Conservation (phyloP, 2,888 invertebrate species). For the Parasteatoda lunata region DNA sequence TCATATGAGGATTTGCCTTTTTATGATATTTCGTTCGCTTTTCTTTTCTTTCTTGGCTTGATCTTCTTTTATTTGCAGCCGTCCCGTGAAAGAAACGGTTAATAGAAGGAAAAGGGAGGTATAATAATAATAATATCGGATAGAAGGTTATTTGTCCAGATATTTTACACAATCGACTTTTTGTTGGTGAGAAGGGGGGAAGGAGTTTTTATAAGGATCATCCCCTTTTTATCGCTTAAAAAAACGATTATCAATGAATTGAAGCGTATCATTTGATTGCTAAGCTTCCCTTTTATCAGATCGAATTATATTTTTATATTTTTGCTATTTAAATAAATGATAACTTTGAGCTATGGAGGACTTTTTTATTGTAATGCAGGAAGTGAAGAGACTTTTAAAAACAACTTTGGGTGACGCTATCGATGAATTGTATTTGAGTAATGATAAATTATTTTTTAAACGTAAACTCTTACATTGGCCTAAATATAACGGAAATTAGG, state of each 20-base stretch:
- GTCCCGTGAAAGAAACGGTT: constrained; percentile 35
- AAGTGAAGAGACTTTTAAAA: constrained; percentile 18
- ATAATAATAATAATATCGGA: constrained; percentile 21
- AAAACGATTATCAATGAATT: constrained; percentile 52
- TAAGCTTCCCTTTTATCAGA: constrained; percentile 29
- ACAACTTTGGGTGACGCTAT: constrained; percentile 1
- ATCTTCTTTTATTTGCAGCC: constrained; percentile 31
- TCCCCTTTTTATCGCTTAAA: constrained; percentile 16
- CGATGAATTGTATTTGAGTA: background rate
- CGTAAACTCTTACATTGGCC: no score
- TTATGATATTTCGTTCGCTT: constrained; percentile 23
- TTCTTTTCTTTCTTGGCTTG: constrained; percentile 48
- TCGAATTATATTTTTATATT: constrained; percentile 28
- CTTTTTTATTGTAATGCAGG: constrained; percentile 12
- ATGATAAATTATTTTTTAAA: no score
- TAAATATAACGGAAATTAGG: no score
- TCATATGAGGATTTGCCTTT: constrained; percentile 44
- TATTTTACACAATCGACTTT: constrained; percentile 54
- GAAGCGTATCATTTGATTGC: constrained; percentile 67
- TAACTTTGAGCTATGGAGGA: constrained; percentile 28
- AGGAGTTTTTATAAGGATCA: constrained; percentile 26
- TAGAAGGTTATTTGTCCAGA: constrained; percentile 62
- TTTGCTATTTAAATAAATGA: constrained; percentile 44
- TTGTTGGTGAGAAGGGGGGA: constrained; percentile 19
- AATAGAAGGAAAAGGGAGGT: constrained; percentile 34